A percentile compares a stretch with the other conserved stretches of the same genome.
Conservation (phyloP, 2,797 vertebrate species). For the Lophius americanus region DNA sequence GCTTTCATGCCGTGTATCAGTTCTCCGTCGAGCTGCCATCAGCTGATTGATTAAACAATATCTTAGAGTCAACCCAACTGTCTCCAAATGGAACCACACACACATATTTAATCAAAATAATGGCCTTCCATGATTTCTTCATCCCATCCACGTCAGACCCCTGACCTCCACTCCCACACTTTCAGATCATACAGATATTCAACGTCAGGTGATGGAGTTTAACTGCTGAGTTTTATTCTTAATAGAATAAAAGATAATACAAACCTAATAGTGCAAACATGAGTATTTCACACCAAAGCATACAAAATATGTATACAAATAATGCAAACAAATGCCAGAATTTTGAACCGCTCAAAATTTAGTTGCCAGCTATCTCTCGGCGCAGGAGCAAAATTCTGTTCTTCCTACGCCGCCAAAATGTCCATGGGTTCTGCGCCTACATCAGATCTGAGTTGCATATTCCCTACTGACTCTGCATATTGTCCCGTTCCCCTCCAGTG, state of each 20-base stretch:
- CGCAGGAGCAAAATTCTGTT: constrained; percentile 28
- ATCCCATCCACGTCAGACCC: constrained; percentile 41
- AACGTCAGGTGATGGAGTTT: constrained; percentile 7
- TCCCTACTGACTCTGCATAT: constrained; percentile 74
- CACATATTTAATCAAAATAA: constrained; percentile 55
- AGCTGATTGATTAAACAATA: constrained; percentile 63
- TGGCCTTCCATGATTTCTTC: constrained; percentile 70
- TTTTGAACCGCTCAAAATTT: neutral
- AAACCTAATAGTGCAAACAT: neutral
- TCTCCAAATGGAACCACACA: constrained; percentile 16
- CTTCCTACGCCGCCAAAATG: constrained; percentile 20
- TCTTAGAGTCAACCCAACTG: constrained; percentile 29
- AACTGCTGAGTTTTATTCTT: neutral
- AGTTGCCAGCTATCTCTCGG: constrained; percentile 13
- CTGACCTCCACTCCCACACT: constrained; percentile 52
- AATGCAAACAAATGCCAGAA: neutral
- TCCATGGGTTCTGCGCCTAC: constrained; percentile 22
- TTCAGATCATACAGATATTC: constrained; percentile 19
- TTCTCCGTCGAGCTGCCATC: constrained; percentile 26
- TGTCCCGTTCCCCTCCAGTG: constrained; percentile 27
- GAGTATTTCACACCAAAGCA: neutral
- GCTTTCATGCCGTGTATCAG: constrained; percentile 29
- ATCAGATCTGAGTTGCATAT: constrained; percentile 36
- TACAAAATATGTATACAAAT: neutral
- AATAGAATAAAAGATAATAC: neutral